Evolutionary conservation across 2,888 invertebrate species (phyloP), one percentile per base, ranked within the genome.

Genomic region (Apodemia zela): DNA sequence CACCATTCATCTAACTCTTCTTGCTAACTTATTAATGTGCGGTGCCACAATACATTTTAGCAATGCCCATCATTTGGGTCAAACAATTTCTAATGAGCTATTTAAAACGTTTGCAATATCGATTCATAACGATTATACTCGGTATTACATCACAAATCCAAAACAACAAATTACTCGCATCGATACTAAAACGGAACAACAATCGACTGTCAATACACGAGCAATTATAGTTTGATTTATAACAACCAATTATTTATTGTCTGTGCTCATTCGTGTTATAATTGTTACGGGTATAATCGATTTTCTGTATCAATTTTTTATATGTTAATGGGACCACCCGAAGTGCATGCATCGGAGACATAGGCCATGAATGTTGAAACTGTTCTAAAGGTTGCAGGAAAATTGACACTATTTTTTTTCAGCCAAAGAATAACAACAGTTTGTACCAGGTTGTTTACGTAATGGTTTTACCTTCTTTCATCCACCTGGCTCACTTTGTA

Each of bases 241-340:
- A 71, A 66, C 58, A 65, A 69, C 62, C 73, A 73, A 82, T 82
- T 75, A 76, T 73, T 81, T 76, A 76, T 73, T 75, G 78, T 79
- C 77, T 72, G 71, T 71, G 70, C 71, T 72, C 75, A 78, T 78
- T 77, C 76, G 76, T 73, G 72, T 75, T 73, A 73, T 77, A 77
- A 80, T 80, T 78, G 74, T 76, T 75, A 72, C 72, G 71, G 73
- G 69, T 69, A 67, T 72, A 74, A 76, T 75, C 74, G 74, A 76
- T 78, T 77, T 76, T 75, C 69, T 69, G 71, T 68, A 67, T 69
- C 69, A 65, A 68, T 67, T 68, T 73, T 71, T 67, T 66, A 67
- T 70, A 66, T 65, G 67, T 65, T 73, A 75, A 72, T 72, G 68
- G 70, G 75, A 75, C 75, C 74, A 73, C 75, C 75, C 67, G 76